Conservation (phyloP, 2,797 vertebrate genomes). For the Mus spretus region DNA sequence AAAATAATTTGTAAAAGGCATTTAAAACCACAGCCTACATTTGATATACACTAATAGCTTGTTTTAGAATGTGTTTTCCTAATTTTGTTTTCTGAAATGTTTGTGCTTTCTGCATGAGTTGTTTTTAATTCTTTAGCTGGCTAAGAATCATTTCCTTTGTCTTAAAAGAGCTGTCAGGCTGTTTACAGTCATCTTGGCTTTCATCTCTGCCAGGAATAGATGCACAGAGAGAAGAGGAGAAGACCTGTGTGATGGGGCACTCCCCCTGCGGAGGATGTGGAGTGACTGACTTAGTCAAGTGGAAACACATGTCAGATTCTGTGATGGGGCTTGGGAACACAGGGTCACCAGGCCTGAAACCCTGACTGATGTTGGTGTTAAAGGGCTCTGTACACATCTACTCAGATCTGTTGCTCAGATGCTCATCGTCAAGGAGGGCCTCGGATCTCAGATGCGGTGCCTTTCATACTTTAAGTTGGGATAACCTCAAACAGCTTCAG, state of each 20-base stretch:
- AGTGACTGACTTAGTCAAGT: conserved; percentile 58
- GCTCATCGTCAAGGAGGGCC: not conserved
- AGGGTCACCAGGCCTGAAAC: not conserved
- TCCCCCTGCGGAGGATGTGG: not conserved
- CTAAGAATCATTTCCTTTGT: conserved; percentile 58
- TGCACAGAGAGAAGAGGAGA: conserved; percentile 40
- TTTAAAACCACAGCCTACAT: not conserved
- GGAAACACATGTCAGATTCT: conserved; percentile 41
- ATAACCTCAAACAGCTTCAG: not conserved
- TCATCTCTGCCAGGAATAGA: conserved; percentile 70
- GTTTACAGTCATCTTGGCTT: conserved; percentile 74
- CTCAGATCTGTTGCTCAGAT: conserved; percentile 26
- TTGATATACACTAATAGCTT: not conserved
- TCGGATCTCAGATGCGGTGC: conserved; percentile 19
- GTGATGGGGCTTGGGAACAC: not conserved
- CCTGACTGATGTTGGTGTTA: not conserved
- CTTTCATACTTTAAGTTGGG: conserved; percentile 31
- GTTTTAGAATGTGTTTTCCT: conserved; percentile 2
- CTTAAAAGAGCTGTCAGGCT: conserved; percentile 77
- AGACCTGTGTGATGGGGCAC: conserved; percentile 18
- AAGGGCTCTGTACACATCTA: conserved; percentile 4
- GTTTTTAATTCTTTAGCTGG: conserved; percentile 58
- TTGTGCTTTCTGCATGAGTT: conserved; percentile 18
- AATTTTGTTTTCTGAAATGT: conserved; percentile 49
- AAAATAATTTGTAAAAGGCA: conserved; percentile 39